Percentiles rank a stretch among this genome's conserved stretches.
Evolutionary conservation across 2,888 invertebrate species (phyloP).

Genomic region (Zhengitettix transpicula): DNA sequence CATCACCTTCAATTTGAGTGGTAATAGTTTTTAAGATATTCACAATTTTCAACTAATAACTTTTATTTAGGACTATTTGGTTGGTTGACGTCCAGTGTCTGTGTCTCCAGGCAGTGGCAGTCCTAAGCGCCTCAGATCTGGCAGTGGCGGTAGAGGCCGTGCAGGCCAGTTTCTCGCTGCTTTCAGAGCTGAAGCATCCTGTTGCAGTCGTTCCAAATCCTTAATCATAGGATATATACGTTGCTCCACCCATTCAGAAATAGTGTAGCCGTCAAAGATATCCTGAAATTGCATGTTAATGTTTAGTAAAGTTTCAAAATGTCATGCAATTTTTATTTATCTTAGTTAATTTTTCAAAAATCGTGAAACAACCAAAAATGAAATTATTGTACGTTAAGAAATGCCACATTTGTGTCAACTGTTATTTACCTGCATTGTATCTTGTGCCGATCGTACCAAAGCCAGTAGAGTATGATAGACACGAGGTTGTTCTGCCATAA

Average conservation of each 20-base stretch:
- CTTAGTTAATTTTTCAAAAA: too few species aligned
- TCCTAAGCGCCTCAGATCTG: slow-evolving; percentile 30
- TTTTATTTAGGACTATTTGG: too few species aligned
- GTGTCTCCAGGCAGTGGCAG: slow-evolving; percentile 17
- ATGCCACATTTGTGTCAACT: too few species aligned
- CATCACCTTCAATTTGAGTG: too few species aligned
- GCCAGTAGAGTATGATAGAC: slow-evolving; percentile 38
- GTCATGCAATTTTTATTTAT: too few species aligned
- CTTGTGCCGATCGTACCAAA: slow-evolving; percentile 35
- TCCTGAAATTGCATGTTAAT: slow-evolving; percentile 25
- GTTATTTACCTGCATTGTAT: slow-evolving; percentile 19
- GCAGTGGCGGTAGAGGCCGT: slow-evolving; percentile 36
- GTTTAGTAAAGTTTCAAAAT: too few species aligned
- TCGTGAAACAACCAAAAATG: too few species aligned
- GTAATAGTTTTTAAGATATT: too few species aligned
- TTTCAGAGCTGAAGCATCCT: slow-evolving; percentile 32
- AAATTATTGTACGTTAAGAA: too few species aligned
- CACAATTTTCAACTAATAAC: too few species aligned
- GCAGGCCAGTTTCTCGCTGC: slow-evolving; percentile 38
- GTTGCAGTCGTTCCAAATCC: slow-evolving; percentile 36
- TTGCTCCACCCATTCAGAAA: slow-evolving; percentile 50
- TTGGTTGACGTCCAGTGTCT: background rate
- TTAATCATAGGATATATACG: slow-evolving; percentile 36
- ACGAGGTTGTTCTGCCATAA: slow-evolving; percentile 36
- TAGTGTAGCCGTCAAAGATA: slow-evolving; percentile 39